Base-by-base conservation (phyloP, 2,797 vertebrate species). In the Enteromius anoplus region DNA sequence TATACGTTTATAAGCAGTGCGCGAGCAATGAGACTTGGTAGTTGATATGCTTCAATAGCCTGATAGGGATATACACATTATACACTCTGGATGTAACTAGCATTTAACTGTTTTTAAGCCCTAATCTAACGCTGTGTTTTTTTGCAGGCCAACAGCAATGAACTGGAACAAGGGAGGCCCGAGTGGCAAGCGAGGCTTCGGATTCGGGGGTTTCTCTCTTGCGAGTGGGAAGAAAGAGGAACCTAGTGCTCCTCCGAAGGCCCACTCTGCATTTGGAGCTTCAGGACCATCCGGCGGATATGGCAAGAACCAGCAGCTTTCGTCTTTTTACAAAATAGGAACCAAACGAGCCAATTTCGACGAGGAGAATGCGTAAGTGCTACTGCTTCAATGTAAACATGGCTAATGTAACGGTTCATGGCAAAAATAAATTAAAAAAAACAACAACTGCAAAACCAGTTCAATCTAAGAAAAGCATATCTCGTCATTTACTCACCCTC, bases 111-210 rank as follows among this genome's bases (percentile, higher is more conserved):
- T 3, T 71, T 37, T 69, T 45, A 70, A 37, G 37, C 3, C 32
- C 29, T 2, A 23, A 1, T 47, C 9, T 5, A 21, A 9, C 34
- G 23, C 17, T 49, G 3, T 64, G 58, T 66, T 68, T 45, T 34
- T 45, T 72, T 70, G 9, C 14, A 5, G 79, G 84, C 86, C 85
- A 85, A 86, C 8, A 93, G 90, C 72, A 86, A 99, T 99, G 98
- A 99, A 99, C 90, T 99, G 98, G 98, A 99, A 95, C 90, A 99
- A 99, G 93, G 98, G 98, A 40, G 97, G 98, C 37, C 95, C 96
- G 1, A 95, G 96, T 64, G 96, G 96, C 0, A 99, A 99, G 91
- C 94, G 98, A 87, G 98, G 98, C 40, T 99, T 99, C 89, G 98
- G 98, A 3, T 99, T 99, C 89, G 98, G 98, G 84, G 98, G 98